Evolutionary conservation across 1,140 invertebrate genomes (phyloP).

Genomic region (Polyergus mexicanus): DNA sequence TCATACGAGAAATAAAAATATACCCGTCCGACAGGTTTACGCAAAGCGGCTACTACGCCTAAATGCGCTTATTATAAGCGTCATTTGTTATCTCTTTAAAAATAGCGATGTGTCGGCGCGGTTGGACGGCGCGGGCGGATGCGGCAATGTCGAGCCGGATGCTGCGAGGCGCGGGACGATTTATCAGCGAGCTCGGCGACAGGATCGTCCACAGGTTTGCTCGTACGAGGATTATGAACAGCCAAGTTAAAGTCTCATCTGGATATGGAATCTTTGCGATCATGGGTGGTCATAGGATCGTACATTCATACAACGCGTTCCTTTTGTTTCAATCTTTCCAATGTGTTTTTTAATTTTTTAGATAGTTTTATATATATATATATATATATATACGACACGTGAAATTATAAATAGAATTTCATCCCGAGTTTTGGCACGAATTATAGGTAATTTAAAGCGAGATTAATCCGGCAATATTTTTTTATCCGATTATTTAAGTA

Average conservation of each 20-base stretch:
- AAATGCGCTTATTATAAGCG: slow-evolving; percentile 79
- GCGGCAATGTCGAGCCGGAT: slow-evolving; percentile 42
- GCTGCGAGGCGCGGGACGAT: slow-evolving; percentile 64
- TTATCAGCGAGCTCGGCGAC: slow-evolving; percentile 75
- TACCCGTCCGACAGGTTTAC: slow-evolving; percentile 49
- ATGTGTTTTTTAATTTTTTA: no score
- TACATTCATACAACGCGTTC: neutral
- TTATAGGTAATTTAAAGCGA: no score
- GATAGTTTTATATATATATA: no score
- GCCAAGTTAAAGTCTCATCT: slow-evolving; percentile 33
- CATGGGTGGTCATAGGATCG: neutral
- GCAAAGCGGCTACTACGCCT: slow-evolving; percentile 39
- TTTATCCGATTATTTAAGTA: neutral
- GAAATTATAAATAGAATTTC: no score
- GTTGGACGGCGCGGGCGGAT: neutral
- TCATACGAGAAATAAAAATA: slow-evolving; percentile 58
- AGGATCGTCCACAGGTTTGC: slow-evolving; percentile 53
- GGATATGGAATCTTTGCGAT: slow-evolving; percentile 26
- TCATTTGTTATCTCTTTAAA: slow-evolving; percentile 83
- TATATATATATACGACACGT: no score
- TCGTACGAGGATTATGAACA: neutral
- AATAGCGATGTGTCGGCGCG: slow-evolving; percentile 73
- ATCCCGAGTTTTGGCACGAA: no score
- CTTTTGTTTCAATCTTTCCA: no score
- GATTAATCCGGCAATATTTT: neutral